A percentile compares a stretch with the other conserved stretches of the same genome.
These are phyloP conservation scores for Amniataba percoides DNA, from an alignment of 2,797 vertebrate genomes.

Conservation along the genomic window DNA sequence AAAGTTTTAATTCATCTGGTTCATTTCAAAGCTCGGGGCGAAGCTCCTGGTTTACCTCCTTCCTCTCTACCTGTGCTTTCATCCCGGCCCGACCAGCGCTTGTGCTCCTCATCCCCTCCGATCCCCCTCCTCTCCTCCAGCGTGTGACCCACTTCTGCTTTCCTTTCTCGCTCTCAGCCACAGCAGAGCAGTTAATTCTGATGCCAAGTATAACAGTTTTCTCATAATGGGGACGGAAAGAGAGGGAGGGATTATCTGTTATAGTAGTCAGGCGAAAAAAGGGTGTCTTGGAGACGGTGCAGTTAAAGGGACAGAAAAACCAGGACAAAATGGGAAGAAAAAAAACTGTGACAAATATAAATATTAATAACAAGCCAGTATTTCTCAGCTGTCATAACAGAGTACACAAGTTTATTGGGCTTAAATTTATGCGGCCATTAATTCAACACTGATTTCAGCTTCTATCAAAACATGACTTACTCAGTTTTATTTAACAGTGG, in stretches of 20 bases:
- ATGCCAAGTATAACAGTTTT: conserved; percentile 81
- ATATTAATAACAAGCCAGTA: conserved; percentile 5
- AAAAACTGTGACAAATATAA: conserved; percentile 7
- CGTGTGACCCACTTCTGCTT: conserved; percentile 81
- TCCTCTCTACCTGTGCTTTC: conserved; percentile 51
- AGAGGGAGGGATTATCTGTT: conserved; percentile 56
- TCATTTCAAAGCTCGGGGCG: conserved; percentile 22
- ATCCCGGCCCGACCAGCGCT: conserved; percentile 18
- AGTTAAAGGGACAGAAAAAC: conserved; percentile 29
- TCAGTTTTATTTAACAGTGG: not conserved
- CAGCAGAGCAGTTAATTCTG: conserved; percentile 76
- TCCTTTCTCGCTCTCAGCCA: conserved; percentile 56
- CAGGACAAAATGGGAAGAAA: not conserved
- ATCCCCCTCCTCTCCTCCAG: conserved; percentile 43
- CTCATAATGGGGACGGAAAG: conserved; percentile 78
- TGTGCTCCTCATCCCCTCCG: conserved; percentile 4
- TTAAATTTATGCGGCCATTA: conserved; percentile 9
- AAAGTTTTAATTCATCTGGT: conserved; percentile 21
- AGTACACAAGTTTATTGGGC: not conserved
- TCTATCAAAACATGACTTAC: conserved; percentile 2
- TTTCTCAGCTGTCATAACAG: conserved; percentile 23
- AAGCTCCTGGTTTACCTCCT: conserved; percentile 30
- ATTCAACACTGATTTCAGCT: not conserved
- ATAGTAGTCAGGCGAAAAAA: conserved; percentile 41
- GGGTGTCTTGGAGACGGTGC: conserved; percentile 41